These are phyloP conservation scores for Ptychochromis oligacanthus DNA, from an alignment of 2,113 vertebrate genomes.

Conservation along the genomic window DNA sequence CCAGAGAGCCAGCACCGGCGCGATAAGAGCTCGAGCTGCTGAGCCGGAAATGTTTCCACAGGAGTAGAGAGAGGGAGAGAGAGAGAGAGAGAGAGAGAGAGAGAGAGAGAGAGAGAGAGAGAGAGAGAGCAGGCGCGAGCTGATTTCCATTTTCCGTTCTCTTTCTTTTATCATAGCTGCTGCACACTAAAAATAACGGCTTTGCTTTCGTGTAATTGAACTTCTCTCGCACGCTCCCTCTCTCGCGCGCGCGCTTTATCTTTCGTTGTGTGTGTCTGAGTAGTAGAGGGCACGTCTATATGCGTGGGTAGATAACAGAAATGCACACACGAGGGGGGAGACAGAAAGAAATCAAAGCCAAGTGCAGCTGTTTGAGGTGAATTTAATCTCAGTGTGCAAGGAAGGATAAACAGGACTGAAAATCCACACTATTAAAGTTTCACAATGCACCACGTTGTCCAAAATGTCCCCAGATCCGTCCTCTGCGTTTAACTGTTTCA, in stretches of 20 bases:
- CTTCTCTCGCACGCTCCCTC: conserved; percentile 22
- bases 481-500: neutral
- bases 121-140: neutral
- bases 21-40: conserved; percentile 49
- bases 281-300: conserved; percentile 22
- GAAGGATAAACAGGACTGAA: neutral
- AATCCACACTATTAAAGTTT: neutral
- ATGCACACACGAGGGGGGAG: neutral
- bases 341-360: conserved; percentile 25
- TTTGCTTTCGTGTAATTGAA: conserved; percentile 58
- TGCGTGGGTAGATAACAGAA: conserved; percentile 67
- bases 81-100: neutral
- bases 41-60: conserved; percentile 56
- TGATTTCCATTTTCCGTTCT: neutral
- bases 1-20: conserved; percentile 30
- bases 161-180: conserved; percentile 32
- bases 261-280: conserved; percentile 8
- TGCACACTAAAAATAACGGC: conserved; percentile 48
- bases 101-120: neutral
- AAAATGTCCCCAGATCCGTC: neutral
- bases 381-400: neutral
- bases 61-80: no score
- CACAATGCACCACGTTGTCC: neutral
- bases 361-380: conserved; percentile 12
- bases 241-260: neutral